Evolutionary conservation across 2,888 invertebrate species (phyloP), one percentile per base, ranked within the genome.

Genomic region (Camponotus fellah): DNA sequence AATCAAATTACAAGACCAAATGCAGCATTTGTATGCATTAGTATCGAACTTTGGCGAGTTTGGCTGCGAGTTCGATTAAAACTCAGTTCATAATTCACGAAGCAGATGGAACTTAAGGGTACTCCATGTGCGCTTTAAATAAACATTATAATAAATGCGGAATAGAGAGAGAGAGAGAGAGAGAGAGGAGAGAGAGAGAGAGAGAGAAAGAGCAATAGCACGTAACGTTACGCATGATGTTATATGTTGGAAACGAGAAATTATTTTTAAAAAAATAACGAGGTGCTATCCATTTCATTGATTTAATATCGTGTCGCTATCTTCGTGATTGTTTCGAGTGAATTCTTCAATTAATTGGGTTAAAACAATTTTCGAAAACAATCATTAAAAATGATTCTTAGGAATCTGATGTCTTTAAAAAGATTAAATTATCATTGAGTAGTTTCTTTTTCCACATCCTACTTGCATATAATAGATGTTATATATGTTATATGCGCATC

Each of bases 121-220:
- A 83, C 58, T 49, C 14, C 32, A 46, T 4, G 79, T 60, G 72
- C 34, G 34, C 49, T 49, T 68, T 83, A 83, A 83, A 68, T 79
- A 83, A 83, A 77, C 68, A 79, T 83, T 77, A 49, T 60, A 77
- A 83, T 83, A 83, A 83, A 83, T 83, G 62, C 32, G 49, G 6
- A 21, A 37, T 53, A 56, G n/a, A 37, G 26, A 65, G 14, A 8
- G 53, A 26, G 21, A 14, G 66, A 10, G 49, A n/a, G 17, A 40
- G n/a, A 49, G 12, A 43, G 43, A 12, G 43, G 12, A 10, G 49
- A 49, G 32, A 40, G 17, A 49, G 3, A 56, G n/a, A 37, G 21
- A 64, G 14, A 14, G 49, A 14, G 14, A n/a, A 56, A 10, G 14
- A 49, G 17, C 34, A 37, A 26, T 14, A 14, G 8, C 26, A 72